Conservation (phyloP, 2,888 invertebrate genomes). For the Gisinianus flammeolus region DNA sequence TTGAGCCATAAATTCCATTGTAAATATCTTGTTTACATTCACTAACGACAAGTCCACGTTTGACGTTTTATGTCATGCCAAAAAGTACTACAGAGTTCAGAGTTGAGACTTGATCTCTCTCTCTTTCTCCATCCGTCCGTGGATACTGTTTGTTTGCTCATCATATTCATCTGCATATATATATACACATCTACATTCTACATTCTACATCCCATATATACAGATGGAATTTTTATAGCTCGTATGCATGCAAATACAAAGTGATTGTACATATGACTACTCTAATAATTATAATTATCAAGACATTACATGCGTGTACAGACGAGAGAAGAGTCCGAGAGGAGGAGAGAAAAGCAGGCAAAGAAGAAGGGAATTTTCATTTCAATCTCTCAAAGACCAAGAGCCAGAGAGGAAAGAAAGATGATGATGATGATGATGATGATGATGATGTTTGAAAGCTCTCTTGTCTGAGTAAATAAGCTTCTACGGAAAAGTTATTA, state of each 20-base stretch:
- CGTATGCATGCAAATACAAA: neutral
- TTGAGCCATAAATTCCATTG: conserved; percentile 2
- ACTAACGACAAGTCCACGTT: neutral
- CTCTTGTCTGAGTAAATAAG: neutral
- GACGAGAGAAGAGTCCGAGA: no score
- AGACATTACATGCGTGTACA: no score
- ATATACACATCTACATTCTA: neutral
- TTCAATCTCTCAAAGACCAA: no score
- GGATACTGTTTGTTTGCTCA: no score
- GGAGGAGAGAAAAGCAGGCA: no score
- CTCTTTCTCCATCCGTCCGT: neutral
- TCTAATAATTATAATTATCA: neutral
- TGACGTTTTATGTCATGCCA: neutral
- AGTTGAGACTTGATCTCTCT: neutral
- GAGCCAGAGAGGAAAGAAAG: no score
- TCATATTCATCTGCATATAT: neutral
- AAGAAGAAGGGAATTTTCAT: no score
- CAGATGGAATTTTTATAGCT: neutral
- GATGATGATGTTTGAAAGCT: neutral
- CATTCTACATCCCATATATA: no score
- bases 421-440: neutral
- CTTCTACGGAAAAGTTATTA: conserved; percentile 29
- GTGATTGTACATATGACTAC: neutral
- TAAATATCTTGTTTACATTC: conserved; percentile 8
- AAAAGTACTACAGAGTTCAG: conserved; percentile 1